These are phyloP conservation scores for Caenorhabditis panamensis DNA, from an alignment of 2,888 invertebrate genomes.

Conservation along the genomic window DNA sequence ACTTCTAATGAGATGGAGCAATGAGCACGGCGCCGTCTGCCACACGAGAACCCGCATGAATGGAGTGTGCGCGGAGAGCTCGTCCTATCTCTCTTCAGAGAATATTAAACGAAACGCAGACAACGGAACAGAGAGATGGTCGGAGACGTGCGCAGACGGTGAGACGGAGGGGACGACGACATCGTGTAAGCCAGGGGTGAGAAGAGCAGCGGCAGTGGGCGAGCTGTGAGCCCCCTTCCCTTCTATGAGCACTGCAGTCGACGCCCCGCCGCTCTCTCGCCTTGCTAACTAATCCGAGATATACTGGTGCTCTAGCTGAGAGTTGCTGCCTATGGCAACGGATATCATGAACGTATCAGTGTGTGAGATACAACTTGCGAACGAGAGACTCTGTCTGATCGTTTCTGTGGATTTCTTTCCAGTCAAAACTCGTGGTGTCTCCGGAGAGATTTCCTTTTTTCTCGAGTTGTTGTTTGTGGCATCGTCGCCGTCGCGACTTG, in stretches of 20 bases:
- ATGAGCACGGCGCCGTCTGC: conserved; percentile 39
- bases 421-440: conserved; percentile 11
- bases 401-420: conserved; percentile 13
- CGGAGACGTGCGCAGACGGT: conserved; percentile 45
- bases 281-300: conserved; percentile 46
- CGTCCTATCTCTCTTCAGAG: conserved; percentile 26
- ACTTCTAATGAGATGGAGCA: conserved; percentile 41
- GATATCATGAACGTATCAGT: not conserved
- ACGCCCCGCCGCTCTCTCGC: conserved; percentile 17
- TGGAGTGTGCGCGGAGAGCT: conserved; percentile 51
- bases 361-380: conserved; percentile 27
- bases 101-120: conserved; percentile 57
- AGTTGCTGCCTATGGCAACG: conserved; percentile 45
- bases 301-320: conserved; percentile 22
- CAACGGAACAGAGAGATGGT: conserved; percentile 19
- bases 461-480: conserved; percentile 18
- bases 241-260: conserved; percentile 37
- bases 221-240: conserved; percentile 37
- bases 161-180: conserved; percentile 42
- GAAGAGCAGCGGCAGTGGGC: conserved; percentile 41
- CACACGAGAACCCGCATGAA: conserved; percentile 52
- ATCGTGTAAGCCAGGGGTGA: conserved; percentile 57
- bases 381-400: conserved; percentile 7
- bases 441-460: not conserved
- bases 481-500: conserved; percentile 36